Base-by-base conservation (phyloP, 1,140 invertebrate genomes). In the Ectropis grisescens region DNA sequence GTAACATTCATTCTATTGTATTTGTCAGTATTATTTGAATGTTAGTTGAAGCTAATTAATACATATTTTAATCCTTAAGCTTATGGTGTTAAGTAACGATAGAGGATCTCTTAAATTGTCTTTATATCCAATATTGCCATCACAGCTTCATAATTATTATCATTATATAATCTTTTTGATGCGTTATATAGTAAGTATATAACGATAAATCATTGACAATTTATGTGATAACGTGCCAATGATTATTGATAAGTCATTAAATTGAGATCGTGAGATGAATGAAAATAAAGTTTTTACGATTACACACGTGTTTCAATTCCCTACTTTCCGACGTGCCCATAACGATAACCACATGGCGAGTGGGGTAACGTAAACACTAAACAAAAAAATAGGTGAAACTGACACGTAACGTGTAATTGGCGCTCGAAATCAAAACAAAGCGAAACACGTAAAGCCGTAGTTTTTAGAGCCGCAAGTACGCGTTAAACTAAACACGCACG, bases 221-320 rank as follows among this genome's bases (percentile, higher is more conserved):
- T 58, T 68, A 61, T 80, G 75, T 76, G 71, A 80, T 80, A 72
- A 67, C 66, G 75, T 80, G 75, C 71, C 75, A 80, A 80, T 80
- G 75, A 80, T 80, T 75, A 65, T 42, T 47, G 28, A 27, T 55
- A 59, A 70, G 55, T n/a, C 8, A 39, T 55, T 44, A 51, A 51
- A 47, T 38, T 48, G 34, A 35, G 27, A 26, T 26, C 10, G 16
- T 37, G 27, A 29, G 28, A 30, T 30, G 11, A 14, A 25, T 24
- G 15, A 26, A 43, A 42, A 34, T 38, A 41, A 44, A 43, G 11
- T 27, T 44, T 38, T 19, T 38, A 31, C 35, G 38, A 29, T 26
- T 13, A 1, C 2, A 4, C 12, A 14, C 11, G 0, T n/a, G 1
- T 31, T 26, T 41, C 14, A 41, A 7, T 31, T 9, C 13, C 15